These are phyloP conservation scores for Ascaphus truei DNA, from an alignment of 2,113 vertebrate genomes.

Conservation along the genomic window DNA sequence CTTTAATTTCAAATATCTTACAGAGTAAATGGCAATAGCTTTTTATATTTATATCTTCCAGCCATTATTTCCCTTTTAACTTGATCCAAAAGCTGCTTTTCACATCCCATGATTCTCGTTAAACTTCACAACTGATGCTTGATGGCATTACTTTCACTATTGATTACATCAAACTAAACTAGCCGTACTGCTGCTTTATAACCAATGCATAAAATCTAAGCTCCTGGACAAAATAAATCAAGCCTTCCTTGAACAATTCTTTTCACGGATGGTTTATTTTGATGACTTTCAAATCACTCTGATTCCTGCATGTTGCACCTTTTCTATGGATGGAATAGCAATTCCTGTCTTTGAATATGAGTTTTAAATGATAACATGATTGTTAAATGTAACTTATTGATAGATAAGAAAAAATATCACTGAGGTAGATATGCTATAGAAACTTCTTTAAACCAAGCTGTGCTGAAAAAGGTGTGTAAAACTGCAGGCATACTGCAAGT, in stretches of 20 bases:
- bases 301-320: constrained; percentile 7
- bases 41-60: constrained; percentile 41
- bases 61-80: constrained; percentile 42
- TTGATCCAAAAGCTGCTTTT: constrained; percentile 42
- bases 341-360: background rate
- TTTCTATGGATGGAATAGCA: background rate
- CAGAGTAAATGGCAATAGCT: constrained; percentile 37
- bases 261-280: background rate
- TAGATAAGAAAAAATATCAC: too few relatives aligned
- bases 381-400: too few relatives aligned
- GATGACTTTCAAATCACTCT: background rate
- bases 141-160: constrained; percentile 45
- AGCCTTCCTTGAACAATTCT: background rate
- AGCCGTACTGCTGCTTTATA: background rate
- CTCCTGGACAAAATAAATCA: background rate
- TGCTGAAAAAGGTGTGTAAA: too few relatives aligned
- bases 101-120: constrained; percentile 44
- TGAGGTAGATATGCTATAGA: too few relatives aligned
- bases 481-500: too few relatives aligned
- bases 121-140: constrained; percentile 36
- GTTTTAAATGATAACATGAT: background rate
- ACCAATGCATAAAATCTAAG: constrained; percentile 22
- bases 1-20: constrained; percentile 53
- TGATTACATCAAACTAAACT: constrained; percentile 50
- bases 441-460: too few relatives aligned